Base-by-base conservation (phyloP, 2,797 vertebrate species). In the Ptychadena robeensis region DNA sequence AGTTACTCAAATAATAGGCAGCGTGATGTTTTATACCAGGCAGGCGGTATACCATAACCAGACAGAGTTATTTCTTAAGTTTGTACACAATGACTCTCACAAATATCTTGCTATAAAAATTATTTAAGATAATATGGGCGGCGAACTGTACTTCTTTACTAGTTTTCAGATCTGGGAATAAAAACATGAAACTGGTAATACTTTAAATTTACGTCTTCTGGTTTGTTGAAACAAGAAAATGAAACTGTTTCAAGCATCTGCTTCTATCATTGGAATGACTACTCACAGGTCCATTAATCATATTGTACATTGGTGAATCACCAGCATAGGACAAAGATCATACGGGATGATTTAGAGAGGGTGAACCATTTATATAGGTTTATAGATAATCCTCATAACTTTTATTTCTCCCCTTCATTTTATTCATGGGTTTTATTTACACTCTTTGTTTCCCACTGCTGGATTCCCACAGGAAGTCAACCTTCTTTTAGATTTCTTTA, bases 181-280 rank as follows among this genome's bases (percentile, higher is more conserved):
- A 53, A 18, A 53, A n/a, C 44, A 2, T 68, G 7, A 67, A 38
- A 66, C 14, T 34, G 3, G 28, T 28, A 11, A 53, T 32, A 5
- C 32, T 30, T 12, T 4, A 18, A 65, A 5, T 30, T 59, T 53
- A 14, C 8, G 48, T 5, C 15, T 30, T 70, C 15, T 63, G 9
- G 11, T 67, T 40, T 57, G 4, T 34, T 67, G 28, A 53, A 34
- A 27, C n/a, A 67, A 53, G 18, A 37, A 40, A 15, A 9, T 14
- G 6, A 74, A 68, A 68, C 9, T 18, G 30, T 73, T 74, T 25
- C 22, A 32, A 73, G 67, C 61, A 81, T 81, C 70, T 81, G 80
- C 22, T 74, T 8, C 53, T n/a, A 67, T 37, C 15, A 74, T 74
- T 74, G 67, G 22, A 22, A n/a, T 18, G n/a, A 53, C 44, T 8